A percentile compares a stretch with the other conserved stretches of the same genome.
phyloP scores from a whole-genome alignment of 2,888 invertebrate species.

The Acronicta aceris region DNA sequence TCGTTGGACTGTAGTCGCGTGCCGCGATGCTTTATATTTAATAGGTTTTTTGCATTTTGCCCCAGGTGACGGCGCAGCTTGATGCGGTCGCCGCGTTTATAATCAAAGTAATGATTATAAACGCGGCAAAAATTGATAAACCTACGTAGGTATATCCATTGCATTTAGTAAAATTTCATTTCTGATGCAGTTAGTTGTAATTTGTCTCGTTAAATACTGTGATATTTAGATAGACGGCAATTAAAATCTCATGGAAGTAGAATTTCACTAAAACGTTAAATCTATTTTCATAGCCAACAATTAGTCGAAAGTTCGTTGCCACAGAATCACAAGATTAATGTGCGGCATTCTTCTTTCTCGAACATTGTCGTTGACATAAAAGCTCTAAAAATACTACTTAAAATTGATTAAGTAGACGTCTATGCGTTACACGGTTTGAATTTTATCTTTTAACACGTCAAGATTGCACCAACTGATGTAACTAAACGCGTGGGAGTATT shows the following conservation, averaged over 20 bases:
- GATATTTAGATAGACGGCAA: slow-evolving; percentile 14
- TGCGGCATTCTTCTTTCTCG: slow-evolving; percentile 41
- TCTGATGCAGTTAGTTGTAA: background rate
- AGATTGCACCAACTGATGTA: slow-evolving; percentile 32
- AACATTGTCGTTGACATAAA: slow-evolving; percentile 38
- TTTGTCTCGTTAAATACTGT: slow-evolving; percentile 5
- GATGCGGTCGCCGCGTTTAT: slow-evolving; percentile 49
- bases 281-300: slow-evolving; percentile 41
- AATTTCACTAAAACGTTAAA: slow-evolving; percentile 18
- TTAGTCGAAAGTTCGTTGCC: slow-evolving; percentile 53
- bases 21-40: slow-evolving; percentile 73
- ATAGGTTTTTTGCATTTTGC: slow-evolving; percentile 66
- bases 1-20: slow-evolving; percentile 78
- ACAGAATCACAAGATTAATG: slow-evolving; percentile 45
- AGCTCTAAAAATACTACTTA: slow-evolving; percentile 42
- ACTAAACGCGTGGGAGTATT: slow-evolving; percentile 52
- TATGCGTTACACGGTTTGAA: slow-evolving; percentile 41
- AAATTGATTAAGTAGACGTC: slow-evolving; percentile 46
- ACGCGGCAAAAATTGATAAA: too few species aligned
- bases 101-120: slow-evolving; percentile 13
- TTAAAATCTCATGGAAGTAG: slow-evolving; percentile 22
- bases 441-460: slow-evolving; percentile 44
- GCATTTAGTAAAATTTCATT: slow-evolving; percentile 17
- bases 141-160: slow-evolving; percentile 5
- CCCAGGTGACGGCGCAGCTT: slow-evolving; percentile 62